A percentile compares a stretch with the other conserved stretches of the same genome.
phyloP scores from a whole-genome alignment of 2,797 vertebrate genomes.

The Craterocephalus amniculus region DNA sequence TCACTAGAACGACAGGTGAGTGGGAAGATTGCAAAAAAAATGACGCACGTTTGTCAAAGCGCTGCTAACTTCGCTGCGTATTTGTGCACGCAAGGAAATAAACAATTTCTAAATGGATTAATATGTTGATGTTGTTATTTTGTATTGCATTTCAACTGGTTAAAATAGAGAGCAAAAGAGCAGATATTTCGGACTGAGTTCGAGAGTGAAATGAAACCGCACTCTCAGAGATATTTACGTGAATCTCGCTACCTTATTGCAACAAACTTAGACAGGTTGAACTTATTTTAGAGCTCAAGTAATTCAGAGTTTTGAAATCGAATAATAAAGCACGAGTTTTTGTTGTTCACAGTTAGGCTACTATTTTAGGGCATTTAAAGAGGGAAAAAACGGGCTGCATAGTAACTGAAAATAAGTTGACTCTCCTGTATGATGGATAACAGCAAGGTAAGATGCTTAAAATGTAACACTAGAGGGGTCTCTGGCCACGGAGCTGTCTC shows the following conservation, averaged over 20 bases:
- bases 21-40: conserved; percentile 21
- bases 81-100: conserved; percentile 7
- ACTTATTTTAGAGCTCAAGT: neutral
- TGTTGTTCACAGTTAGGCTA: neutral
- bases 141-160: neutral
- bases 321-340: neutral
- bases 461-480: conserved; percentile 85
- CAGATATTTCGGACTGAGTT: neutral
- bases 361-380: neutral
- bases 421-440: conserved; percentile 78
- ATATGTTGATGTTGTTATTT: neutral
- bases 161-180: neutral
- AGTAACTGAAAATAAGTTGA: conserved; percentile 59
- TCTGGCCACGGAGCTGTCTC: conserved; percentile 80
- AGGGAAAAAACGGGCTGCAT: conserved; percentile 18
- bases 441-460: conserved; percentile 81
- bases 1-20: conserved; percentile 80
- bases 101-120: conserved; percentile 36
- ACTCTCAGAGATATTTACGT: neutral
- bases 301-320: neutral
- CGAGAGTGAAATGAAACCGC: conserved; percentile 6
- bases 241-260: neutral
- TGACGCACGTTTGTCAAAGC: neutral
- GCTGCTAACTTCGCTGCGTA: neutral
- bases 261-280: neutral